Base-by-base conservation (phyloP, 1,140 invertebrate species). In the Drosophila lacertosa region DNA sequence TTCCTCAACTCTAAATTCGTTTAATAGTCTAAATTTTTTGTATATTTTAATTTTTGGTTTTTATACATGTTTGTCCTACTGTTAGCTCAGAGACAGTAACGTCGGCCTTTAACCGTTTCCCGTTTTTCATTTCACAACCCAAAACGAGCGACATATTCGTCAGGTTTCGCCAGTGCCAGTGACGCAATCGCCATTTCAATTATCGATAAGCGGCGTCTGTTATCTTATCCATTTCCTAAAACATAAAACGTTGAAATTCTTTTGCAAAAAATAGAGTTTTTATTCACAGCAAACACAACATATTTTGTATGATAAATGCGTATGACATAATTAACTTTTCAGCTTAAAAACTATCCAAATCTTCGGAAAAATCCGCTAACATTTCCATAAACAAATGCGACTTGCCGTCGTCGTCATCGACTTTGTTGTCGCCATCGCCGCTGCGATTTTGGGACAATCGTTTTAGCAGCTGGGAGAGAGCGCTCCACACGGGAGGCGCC, bases 381-480 rank as follows among this genome's bases (percentile, higher is more conserved):
- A 91, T 65, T 69, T 91, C 90, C 89, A 91, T 91, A 33, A 91
- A 90, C 6, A 91, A 76, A 54, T 86, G 75, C 2, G 79, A 91
- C 33, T 80, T 90, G 15, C 50, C 70, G 29, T 89, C 76, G 22
- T 75, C 81, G 29, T 77, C 74, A 7, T 90, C 78, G 1, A 45
- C 42, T 20, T 26, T 40, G 9, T 18, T 24, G 16, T 44, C 42
- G 40, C 18, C 24, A 20, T 40, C 35, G 47, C 24, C 40, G 1
- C 10, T 0, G 9, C 45, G 32, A 7, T 62, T 39, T 10, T 78
- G 44, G 1, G 83, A 78, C 6, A 90, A 55, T 15, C 65, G 32
- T 39, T 76, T 62, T 9, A 90, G 53, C 5, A 91, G 35, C 32
- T 72, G 62, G 0, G 90, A 90, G 4, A 91, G 71, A 10, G 57